Percentiles rank a stretch among this genome's conserved stretches.
Conservation (phyloP, 2,888 invertebrate genomes). For the Ferrisia virgata region DNA sequence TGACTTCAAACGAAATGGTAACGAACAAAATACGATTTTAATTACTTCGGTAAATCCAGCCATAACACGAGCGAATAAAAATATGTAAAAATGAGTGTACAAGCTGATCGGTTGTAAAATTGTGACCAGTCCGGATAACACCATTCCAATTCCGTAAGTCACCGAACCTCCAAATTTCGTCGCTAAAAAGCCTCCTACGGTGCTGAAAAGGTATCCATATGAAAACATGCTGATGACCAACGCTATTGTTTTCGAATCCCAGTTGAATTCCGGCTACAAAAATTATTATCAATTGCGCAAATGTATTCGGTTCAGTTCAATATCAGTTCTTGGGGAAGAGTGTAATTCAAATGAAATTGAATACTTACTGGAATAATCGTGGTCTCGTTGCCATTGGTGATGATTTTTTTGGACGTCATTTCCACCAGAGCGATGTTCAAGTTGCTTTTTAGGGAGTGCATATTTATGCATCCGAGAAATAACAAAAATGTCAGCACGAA, state of each 20-base stretch:
- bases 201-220: slow-evolving; percentile 82
- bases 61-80: neutral
- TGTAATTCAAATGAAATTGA: no score
- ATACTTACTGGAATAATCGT: neutral
- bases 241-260: slow-evolving; percentile 75
- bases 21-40: neutral
- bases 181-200: slow-evolving; percentile 80
- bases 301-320: no score
- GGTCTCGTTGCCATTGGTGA: neutral
- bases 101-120: slow-evolving; percentile 68
- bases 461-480: neutral
- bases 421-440: neutral
- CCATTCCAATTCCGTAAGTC: slow-evolving; percentile 74
- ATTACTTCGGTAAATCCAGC: slow-evolving; percentile 7
- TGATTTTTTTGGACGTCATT: neutral
- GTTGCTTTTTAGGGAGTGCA: neutral
- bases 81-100: neutral
- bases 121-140: slow-evolving; percentile 73
- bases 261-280: slow-evolving; percentile 73
- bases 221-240: slow-evolving; percentile 81
- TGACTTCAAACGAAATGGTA: neutral
- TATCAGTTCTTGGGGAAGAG: no score
- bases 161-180: slow-evolving; percentile 76
- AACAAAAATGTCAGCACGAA: neutral
- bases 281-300: no score